Percentiles rank a stretch among this genome's conserved stretches.
phyloP scores from a whole-genome alignment of 2,797 vertebrate species.

The Glossophaga mutica region DNA sequence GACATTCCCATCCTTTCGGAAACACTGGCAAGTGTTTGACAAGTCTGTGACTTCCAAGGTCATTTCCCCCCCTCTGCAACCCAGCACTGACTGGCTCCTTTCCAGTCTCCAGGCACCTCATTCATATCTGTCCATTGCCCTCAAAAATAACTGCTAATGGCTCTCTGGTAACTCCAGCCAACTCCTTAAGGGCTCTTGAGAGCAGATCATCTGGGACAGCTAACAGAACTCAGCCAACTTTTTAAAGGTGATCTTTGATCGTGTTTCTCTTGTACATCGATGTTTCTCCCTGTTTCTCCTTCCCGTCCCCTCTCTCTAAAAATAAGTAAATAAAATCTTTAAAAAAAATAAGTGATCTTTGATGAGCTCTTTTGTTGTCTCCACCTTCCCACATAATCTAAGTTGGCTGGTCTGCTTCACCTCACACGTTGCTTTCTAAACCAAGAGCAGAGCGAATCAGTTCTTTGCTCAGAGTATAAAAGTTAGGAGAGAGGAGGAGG shows the following conservation, averaged over 20 bases:
- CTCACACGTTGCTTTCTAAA: constrained; percentile 1
- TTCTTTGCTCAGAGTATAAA: neutral
- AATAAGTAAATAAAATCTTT: no score
- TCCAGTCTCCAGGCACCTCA: constrained; percentile 46
- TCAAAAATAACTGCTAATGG: constrained; percentile 75
- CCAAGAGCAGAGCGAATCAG: neutral
- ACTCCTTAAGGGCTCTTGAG: constrained; percentile 48
- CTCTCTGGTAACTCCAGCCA: constrained; percentile 55
- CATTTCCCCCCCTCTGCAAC: neutral
- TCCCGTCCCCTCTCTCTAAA: no score
- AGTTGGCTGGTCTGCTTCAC: neutral
- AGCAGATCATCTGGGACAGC: constrained; percentile 47
- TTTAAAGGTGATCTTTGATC: constrained; percentile 41
- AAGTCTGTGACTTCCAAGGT: constrained; percentile 64
- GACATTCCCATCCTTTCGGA: neutral
- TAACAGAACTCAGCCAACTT: constrained; percentile 55
- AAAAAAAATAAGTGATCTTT: neutral
- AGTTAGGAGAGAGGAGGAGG: neutral
- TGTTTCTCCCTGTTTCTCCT: no score
- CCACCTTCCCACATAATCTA: neutral
- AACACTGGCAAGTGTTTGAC: constrained; percentile 21
- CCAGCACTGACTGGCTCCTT: constrained; percentile 37
- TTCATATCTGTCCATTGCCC: constrained; percentile 55
- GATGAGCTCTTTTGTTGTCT: constrained; percentile 8
- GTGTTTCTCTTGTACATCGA: no score